phyloP scores from a whole-genome alignment of 1,140 invertebrate species.

The Mizuhopecten yessoensis region DNA sequence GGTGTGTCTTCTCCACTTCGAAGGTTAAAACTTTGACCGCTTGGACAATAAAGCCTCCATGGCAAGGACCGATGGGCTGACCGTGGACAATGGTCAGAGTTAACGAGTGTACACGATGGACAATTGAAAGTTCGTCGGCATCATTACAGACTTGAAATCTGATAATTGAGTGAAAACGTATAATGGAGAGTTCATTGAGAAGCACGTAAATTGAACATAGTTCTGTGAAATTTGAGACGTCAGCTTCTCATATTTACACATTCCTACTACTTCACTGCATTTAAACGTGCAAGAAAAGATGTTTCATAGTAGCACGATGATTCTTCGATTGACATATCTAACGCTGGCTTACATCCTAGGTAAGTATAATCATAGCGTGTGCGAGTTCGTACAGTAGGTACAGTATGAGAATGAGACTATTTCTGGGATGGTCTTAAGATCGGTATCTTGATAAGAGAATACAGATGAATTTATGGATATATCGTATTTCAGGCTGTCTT shows the following conservation, averaged over 20 bases:
- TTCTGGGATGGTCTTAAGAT: not conserved
- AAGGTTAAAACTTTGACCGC: not conserved
- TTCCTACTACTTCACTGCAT: not conserved
- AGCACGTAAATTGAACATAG: not conserved
- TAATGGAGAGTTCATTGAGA: not conserved
- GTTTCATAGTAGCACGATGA: not conserved
- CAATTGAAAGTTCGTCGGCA: not conserved
- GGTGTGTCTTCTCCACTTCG: not conserved
- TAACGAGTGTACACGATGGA: conserved; percentile 1
- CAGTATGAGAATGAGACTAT: not conserved
- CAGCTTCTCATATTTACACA: not conserved
- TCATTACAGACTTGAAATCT: not conserved
- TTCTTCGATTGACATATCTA: not conserved
- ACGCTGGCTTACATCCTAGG: conserved; percentile 1
- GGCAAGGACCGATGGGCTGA: conserved; percentile 14
- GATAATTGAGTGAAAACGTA: not conserved
- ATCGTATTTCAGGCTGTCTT: not conserved
- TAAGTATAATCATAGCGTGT: not conserved
- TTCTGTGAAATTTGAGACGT: not conserved
- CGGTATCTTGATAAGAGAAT: not conserved
- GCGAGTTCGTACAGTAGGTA: not conserved
- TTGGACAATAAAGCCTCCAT: not conserved
- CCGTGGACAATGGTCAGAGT: conserved; percentile 21
- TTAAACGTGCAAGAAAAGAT: not conserved
- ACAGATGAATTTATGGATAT: not conserved